Base-by-base conservation (phyloP, 2,797 vertebrate genomes). In the Gallinago stenura region DNA sequence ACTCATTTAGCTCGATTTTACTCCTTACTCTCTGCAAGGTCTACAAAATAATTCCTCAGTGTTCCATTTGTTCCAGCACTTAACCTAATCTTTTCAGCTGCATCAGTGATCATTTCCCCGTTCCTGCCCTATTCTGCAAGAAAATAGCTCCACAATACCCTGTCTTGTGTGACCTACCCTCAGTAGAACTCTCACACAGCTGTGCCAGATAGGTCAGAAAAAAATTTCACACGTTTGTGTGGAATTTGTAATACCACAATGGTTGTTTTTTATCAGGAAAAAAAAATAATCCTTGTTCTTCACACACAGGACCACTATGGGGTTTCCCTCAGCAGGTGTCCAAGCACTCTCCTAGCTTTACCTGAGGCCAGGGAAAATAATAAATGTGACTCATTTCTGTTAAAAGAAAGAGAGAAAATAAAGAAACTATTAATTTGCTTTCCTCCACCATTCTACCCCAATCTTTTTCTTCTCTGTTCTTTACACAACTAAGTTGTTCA, bases 31-130 rank as follows among this genome's bases (percentile, higher is more conserved):
- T 93, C 68, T 84, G 51, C 12, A 79, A 93, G 66, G 45, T 86
- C 73, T 82, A 77, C 57, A 90, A 77, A 89, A 89, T 70, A 91
- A 87, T 91, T 93, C 73, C 85, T 95, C 45, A 8, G 69, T 51
- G 77, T 37, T 39, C 65, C 62, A 93, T 95, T 88, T 54, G 15
- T 93, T 95, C 37, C 68, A 89, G 57, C 46, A 68, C 45, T 97
- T 90, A 80, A 87, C 60, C 68, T 83, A 75, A 79, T 72, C 56
- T 87, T 95, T 84, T 80, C 83, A 88, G 70, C 35, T 71, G 60
- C 45, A 48, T 10, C 48, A 65, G 50, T n/a, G 82, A 87, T 87
- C 2, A 28, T 58, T 90, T 92, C 56, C 71, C 41, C 45, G 41
- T 46, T 83, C 48, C 43, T 93, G 60, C 25, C 15, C 28, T 41